Evolutionary conservation across 2,797 vertebrate species (phyloP).

Genomic region (Telmatherina bonti): DNA sequence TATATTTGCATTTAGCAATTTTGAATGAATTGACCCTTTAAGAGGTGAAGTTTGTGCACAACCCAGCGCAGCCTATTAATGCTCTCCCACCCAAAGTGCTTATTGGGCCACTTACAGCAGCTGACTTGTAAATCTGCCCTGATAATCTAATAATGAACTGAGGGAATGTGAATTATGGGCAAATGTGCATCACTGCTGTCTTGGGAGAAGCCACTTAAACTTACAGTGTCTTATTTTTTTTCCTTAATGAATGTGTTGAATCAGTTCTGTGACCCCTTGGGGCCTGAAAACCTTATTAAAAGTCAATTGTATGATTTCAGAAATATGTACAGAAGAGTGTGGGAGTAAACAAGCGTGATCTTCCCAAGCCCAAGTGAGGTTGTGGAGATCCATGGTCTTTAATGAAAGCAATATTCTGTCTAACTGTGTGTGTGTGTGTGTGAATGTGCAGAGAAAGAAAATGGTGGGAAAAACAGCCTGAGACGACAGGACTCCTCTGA

Average conservation of each 20-base stretch:
- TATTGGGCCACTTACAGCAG: conserved; percentile 38
- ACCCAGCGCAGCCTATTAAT: conserved; percentile 25
- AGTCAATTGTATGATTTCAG: conserved; percentile 40
- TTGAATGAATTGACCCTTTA: conserved; percentile 3
- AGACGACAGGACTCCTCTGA: conserved; percentile 47
- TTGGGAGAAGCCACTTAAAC: conserved; percentile 44
- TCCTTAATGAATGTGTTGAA: conserved; percentile 52
- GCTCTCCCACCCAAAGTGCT: conserved; percentile 18
- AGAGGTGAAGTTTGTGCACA: neutral
- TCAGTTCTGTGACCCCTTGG: conserved; percentile 38
- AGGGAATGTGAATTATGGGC: conserved; percentile 55
- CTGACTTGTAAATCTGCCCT: conserved; percentile 49
- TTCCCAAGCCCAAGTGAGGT: conserved; percentile 40
- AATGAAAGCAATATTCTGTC: conserved; percentile 51
- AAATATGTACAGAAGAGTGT: conserved; percentile 43
- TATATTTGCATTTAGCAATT: neutral
- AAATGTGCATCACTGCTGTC: conserved; percentile 53
- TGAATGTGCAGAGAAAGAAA: conserved; percentile 32
- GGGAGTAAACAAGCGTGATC: conserved; percentile 49
- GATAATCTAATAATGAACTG: conserved; percentile 61
- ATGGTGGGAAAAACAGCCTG: conserved; percentile 34
- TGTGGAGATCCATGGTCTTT: conserved; percentile 55
- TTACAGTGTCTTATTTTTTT: conserved; percentile 32
- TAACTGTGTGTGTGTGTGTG: conserved; percentile 34
- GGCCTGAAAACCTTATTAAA: conserved; percentile 56